These are phyloP conservation scores for Penaeus monodon DNA, from an alignment of 2,888 invertebrate genomes.

Conservation along the genomic window DNA sequence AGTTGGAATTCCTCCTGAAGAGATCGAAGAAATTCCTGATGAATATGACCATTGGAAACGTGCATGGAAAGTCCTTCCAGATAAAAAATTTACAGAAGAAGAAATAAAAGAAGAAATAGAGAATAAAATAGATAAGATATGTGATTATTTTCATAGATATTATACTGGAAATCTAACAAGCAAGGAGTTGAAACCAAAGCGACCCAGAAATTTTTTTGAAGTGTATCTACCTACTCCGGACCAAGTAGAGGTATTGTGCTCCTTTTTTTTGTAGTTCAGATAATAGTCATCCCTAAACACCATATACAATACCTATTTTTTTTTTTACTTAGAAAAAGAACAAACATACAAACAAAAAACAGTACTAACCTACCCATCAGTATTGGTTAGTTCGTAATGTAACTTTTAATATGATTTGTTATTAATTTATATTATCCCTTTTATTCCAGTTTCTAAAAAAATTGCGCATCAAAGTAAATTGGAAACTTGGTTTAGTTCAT, in stretches of 20 bases:
- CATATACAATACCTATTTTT: no score
- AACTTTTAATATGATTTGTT: background rate
- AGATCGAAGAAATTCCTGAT: constrained; percentile 19
- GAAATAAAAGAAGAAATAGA: constrained; percentile 6
- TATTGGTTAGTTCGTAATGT: no score
- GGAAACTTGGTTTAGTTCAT: background rate
- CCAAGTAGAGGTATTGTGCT: background rate
- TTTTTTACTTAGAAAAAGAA: no score
- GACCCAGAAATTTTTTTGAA: background rate
- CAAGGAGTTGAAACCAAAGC: background rate
- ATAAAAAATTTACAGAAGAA: constrained; percentile 7
- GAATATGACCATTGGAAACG: background rate
- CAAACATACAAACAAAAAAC: no score
- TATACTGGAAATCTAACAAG: background rate
- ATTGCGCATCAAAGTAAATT: background rate
- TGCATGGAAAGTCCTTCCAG: background rate
- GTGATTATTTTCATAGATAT: constrained; percentile 1
- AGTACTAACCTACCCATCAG: no score
- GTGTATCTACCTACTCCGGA: constrained; percentile 4
- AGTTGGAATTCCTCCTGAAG: constrained; percentile 4
- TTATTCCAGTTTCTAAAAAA: constrained; percentile 7
- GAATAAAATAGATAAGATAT: background rate
- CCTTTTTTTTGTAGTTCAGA: no score
- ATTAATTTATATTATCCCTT: background rate
- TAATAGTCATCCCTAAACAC: no score